These are phyloP conservation scores for Tiphia femorata DNA, from an alignment of 2,888 invertebrate species.

Conservation along the genomic window DNA sequence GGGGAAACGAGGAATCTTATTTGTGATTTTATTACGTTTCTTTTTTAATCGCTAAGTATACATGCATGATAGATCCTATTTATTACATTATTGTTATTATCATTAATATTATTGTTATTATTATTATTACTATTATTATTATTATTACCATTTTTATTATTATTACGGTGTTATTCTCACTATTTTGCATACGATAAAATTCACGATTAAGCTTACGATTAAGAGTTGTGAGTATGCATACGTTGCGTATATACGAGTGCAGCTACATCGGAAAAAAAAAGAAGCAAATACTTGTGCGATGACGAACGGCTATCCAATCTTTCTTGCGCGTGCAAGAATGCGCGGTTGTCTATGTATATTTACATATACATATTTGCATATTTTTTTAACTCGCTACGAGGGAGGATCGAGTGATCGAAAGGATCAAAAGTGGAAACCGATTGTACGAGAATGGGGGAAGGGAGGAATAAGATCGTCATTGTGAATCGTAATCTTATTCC, in stretches of 20 bases:
- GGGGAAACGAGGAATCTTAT: no score
- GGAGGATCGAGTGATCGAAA: background rate
- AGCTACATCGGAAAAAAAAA: no score
- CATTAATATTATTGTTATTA: no score
- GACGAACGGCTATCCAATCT: no score
- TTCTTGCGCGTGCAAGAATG: no score
- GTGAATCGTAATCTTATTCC: background rate
- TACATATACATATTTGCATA: constrained; percentile 39
- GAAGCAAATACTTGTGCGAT: background rate
- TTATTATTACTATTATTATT: no score
- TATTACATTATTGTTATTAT: no score
- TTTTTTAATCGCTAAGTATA: constrained; percentile 3
- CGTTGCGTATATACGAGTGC: no score
- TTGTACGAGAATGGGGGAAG: background rate
- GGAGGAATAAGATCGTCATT: background rate
- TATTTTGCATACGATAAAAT: background rate
- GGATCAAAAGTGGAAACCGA: background rate
- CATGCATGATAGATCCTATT: constrained; percentile 4
- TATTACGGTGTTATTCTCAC: background rate
- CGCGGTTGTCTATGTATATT: constrained; percentile 23
- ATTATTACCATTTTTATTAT: no score
- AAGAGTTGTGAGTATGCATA: constrained; percentile 9
- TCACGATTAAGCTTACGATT: background rate
- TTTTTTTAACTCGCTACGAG: constrained; percentile 27
- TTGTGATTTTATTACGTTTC: no score